A percentile compares a stretch with the other conserved stretches of the same genome.
Conservation (phyloP, 2,797 vertebrate species). For the Oceanodroma leucorhoa region DNA sequence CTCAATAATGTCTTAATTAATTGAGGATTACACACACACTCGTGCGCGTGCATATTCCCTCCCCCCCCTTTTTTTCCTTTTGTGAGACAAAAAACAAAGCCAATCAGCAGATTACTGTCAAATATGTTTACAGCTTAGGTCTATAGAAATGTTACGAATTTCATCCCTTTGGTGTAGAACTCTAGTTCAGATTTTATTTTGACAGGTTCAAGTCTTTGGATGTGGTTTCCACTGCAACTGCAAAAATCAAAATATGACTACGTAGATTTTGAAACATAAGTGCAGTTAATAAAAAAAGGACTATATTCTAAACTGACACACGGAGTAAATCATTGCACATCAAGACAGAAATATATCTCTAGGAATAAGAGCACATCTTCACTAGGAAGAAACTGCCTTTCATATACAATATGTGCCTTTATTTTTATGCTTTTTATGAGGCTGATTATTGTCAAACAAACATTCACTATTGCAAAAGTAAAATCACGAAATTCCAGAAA, state of each 20-base stretch:
- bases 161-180: conserved; percentile 42
- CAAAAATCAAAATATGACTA: conserved; percentile 26
- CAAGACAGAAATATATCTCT: neutral
- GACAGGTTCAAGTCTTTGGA: conserved; percentile 45
- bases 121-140: conserved; percentile 41
- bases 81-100: conserved; percentile 54
- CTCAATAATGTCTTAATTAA: conserved; percentile 68
- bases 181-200: conserved; percentile 50
- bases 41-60: too few relatives aligned
- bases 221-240: conserved; percentile 19
- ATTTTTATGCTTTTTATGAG: neutral
- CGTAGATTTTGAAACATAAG: conserved; percentile 4
- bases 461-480: neutral
- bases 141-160: conserved; percentile 43
- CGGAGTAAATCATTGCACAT: neutral
- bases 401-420: neutral
- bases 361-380: neutral
- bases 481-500: neutral
- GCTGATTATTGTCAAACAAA: neutral
- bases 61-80: neutral
- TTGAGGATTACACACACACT: conserved; percentile 42
- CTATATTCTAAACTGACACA: conserved; percentile 8
- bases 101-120: conserved; percentile 60
- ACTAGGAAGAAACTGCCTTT: neutral
- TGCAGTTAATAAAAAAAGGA: conserved; percentile 40